Base-by-base conservation (phyloP, 2,797 vertebrate species). In the Urosaurus nigricauda region DNA sequence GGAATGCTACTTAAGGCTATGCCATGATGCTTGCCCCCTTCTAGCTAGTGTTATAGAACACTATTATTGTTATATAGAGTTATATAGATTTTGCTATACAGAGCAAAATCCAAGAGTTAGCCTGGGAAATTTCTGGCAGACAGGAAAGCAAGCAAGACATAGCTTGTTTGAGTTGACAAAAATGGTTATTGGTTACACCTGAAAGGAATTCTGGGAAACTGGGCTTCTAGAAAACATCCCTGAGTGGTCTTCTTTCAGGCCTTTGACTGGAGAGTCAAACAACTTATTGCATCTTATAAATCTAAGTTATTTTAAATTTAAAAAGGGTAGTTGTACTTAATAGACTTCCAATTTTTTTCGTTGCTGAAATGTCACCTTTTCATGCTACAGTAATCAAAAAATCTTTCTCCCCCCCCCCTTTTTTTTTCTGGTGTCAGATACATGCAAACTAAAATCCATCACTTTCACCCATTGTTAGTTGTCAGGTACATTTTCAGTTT, bases 401-500 rank as follows among this genome's bases (percentile, higher is more conserved):
- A 79, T 60, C 79, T 79, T 63, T 86, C 29, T 14, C 32, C 73
- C 13, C n/a, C n/a, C n/a, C n/a, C n/a, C n/a, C n/a, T n/a, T n/a
- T 73, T 77, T 74, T 80, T 53, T 86, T 26, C 60, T 56, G 7
- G 51, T 88, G 90, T 91, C 87, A 91, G 78, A 85, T 91, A 77
- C 79, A 85, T 88, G 83, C 83, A 91, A 88, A 91, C 71, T 71
- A 91, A 91, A 83, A 88, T 88, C 83, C 90, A 83, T 91, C 90
- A 91, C 79, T 91, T 91, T 88, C 74, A 86, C 60, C 73, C 53
- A 88, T 83, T 91, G 87, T 91, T 91, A 91, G 83, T 88, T 91
- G 90, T 88, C 90, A 91, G 87, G 83, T 91, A 88, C 90, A 91
- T 88, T 91, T 91, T 91, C 74, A 77, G 79, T 91, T 85, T 91